A percentile compares a stretch with the other conserved stretches of the same genome.
phyloP scores from a whole-genome alignment of 2,797 vertebrate genomes.

The Megaceryle alcyon region DNA sequence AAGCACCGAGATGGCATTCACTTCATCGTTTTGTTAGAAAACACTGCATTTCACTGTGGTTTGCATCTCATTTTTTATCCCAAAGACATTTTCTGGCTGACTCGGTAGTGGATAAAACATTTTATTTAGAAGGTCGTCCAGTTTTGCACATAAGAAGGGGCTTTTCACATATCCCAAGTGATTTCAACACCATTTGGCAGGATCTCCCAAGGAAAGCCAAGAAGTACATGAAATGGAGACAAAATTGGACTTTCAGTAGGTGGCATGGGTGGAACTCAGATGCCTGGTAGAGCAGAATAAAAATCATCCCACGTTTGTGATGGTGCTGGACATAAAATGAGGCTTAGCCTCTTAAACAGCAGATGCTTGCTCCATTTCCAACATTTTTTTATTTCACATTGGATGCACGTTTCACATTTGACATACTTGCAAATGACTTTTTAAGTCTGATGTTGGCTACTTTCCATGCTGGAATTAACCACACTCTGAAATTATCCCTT shows the following conservation, averaged over 20 bases:
- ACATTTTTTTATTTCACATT: fast-evolving
- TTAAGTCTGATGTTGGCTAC: neutral
- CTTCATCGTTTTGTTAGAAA: neutral
- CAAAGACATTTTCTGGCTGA: neutral
- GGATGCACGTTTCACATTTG: fast-evolving
- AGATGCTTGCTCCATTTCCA: fast-evolving
- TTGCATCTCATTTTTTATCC: neutral
- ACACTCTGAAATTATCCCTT: neutral
- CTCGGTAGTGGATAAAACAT: neutral
- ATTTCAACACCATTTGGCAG: neutral
- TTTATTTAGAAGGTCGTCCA: neutral
- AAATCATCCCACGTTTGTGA: neutral
- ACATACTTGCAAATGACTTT: neutral
- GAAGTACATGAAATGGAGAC: neutral
- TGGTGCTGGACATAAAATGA: neutral
- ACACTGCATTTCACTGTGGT: neutral
- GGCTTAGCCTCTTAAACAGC: neutral
- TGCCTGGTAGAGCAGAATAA: neutral
- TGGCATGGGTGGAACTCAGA: neutral
- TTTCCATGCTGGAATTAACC: neutral
- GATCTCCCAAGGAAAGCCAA: neutral
- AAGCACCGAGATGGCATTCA: fast-evolving
- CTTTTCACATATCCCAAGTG: neutral
- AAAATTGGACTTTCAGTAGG: neutral
- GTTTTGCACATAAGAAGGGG: neutral